Base-by-base conservation (phyloP, 1,140 invertebrate species). In the Meloidogyne floridensis region DNA sequence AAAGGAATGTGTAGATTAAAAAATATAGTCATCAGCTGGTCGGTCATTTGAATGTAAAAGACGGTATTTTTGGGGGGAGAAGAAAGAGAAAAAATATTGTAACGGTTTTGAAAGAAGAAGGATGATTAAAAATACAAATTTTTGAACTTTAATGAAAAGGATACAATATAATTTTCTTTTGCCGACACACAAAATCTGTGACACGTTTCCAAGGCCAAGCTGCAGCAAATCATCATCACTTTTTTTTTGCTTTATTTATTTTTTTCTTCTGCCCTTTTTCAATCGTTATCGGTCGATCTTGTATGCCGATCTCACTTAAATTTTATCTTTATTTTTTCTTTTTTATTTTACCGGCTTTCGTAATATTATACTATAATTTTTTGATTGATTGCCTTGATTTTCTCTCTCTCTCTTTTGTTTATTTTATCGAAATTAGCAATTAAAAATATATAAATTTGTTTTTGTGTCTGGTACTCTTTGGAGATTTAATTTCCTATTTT, bases 271-370 rank as follows among this genome's bases (percentile, higher is more conserved):
- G 59, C n/a, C 15, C 59, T 65, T 65, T 65, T 15, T 32, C 32
- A 32, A 65, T 65, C 59, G 15, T n/a, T 65, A 65, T 65, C 59
- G 59, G 59, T 15, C 59, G n/a, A 65, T 65, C 59, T 65, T 65
- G 15, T n/a, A 65, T 65, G 59, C 59, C 59, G n/a, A 65, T 65
- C 59, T 65, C 47, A 6, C 0, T 65, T 65, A 3, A 15, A 3
- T 59, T 59, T 59, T 56, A 56, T 56, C 13, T 59, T 15, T 59
- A 4, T 65, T 65, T 65, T 3, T 8, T 1, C 15, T 59, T n/a
- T 65, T 65, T n/a, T 18, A n/a, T n/a, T 65, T 65, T n/a, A 65
- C 59, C 59, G 59, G 15, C 59, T 65, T 65, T 65, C n/a, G n/a
- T 65, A 54, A 54, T 54, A 11, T 9, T 54, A 54, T 54, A 54